Evolutionary conservation across 2,113 vertebrate genomes (phyloP).

Genomic region (Candoia aspera): DNA sequence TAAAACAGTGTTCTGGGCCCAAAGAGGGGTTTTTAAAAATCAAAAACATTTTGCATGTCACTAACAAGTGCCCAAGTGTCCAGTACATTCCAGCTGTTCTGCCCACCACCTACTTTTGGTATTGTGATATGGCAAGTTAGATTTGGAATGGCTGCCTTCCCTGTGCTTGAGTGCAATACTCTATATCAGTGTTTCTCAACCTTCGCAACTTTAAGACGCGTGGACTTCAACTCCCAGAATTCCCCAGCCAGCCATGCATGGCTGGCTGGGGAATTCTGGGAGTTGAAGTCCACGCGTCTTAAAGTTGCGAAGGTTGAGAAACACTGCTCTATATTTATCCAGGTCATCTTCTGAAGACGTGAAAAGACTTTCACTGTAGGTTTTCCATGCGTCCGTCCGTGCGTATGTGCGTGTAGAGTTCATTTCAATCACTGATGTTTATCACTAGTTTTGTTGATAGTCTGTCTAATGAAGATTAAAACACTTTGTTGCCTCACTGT

Average conservation of each 20-base stretch:
- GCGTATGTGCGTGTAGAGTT: not conserved
- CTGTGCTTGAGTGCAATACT: not conserved
- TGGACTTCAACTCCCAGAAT: not conserved
- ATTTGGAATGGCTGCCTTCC: not conserved
- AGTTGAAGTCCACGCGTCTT: not conserved
- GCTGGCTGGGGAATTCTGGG: not conserved
- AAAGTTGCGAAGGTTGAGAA: not conserved
- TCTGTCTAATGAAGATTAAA: not conserved
- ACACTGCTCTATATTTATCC: not conserved
- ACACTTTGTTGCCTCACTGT: slow-evolving; percentile 16
- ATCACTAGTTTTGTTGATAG: not conserved
- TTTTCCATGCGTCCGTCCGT: not conserved
- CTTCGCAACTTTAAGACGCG: not conserved
- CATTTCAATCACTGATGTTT: not conserved
- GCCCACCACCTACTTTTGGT: too few relatives aligned
- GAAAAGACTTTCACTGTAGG: not conserved
- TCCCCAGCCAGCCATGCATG: not conserved
- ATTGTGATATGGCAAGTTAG: not conserved
- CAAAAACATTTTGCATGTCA: too few relatives aligned
- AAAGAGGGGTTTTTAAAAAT: too few relatives aligned
- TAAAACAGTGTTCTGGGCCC: too few relatives aligned
- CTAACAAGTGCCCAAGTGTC: not conserved
- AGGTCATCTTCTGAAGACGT: not conserved
- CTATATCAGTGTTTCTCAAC: not conserved
- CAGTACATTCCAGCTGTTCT: not conserved